Base-by-base conservation (phyloP, 2,797 vertebrate genomes). In the Podarcis siculus region DNA sequence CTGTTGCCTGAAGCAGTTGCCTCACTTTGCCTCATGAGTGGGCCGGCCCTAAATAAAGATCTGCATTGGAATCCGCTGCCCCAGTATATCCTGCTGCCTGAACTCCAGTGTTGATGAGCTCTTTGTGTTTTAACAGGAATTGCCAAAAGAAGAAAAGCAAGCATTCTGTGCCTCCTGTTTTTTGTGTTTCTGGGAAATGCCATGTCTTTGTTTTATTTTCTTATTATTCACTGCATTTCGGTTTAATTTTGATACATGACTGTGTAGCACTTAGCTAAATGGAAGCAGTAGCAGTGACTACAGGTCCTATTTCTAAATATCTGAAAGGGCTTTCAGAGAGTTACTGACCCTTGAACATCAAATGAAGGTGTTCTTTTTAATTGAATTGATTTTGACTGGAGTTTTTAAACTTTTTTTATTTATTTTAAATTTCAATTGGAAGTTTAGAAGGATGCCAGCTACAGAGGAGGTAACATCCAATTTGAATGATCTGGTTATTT, bases 401-500 rank as follows among this genome's bases (percentile, higher is more conserved):
- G 13, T 55, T 55, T 55, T 15, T 15, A 3, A 19, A 19, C 12
- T 77, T 49, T 32, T 8, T 35, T 49, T 69, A 55, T 83, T 55
- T 49, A 64, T 88, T 86, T 94, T 88, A 90, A 93, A 89, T 85
- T 95, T 93, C 71, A 86, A 87, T 35, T 72, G 67, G 61, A 55
- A 0, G 19, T 0, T 0, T 67, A 91, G 86, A 64, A 86, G 84
- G 83, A 5, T 87, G 72, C 77, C 86, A 82, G 72, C 73, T 87
- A 92, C 89, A 94, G 77, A 81, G 82, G 91, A 84, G 82, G 83
- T 86, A 91, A 85, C 92, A 93, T 82, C 90, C 92, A 72, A 58
- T 94, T 96, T 94, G 94, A 95, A 95, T 95, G 86, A 93, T 90
- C 95, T 94, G 87, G 81, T 93, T 80, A 91, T 88, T 82, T 78